Percentiles rank a stretch among this genome's conserved stretches.
These are phyloP conservation scores for Maniola hyperantus DNA, from an alignment of 2,888 invertebrate species.

Conservation along the genomic window DNA sequence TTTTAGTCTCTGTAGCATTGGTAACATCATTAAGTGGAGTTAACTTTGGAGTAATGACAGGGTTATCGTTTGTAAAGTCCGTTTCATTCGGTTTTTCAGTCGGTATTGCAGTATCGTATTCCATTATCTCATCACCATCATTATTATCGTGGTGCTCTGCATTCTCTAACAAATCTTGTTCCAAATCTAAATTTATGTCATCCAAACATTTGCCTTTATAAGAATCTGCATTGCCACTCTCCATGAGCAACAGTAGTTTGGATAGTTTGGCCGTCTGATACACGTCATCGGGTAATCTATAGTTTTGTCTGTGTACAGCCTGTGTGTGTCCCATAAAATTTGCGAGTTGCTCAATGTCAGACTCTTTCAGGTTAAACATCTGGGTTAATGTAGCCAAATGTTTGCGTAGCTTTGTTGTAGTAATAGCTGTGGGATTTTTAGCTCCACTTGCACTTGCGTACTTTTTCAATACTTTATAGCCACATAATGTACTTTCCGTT, in stretches of 20 bases:
- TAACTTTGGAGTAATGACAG: background rate
- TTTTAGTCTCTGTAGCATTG: background rate
- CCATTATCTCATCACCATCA: background rate
- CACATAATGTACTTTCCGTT: too few species aligned
- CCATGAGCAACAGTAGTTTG: background rate
- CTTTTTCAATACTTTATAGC: too few species aligned
- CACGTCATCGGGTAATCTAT: background rate
- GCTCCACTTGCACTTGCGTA: too few species aligned
- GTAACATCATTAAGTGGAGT: background rate
- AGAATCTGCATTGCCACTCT: background rate
- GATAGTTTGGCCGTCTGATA: background rate
- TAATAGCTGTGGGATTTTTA: too few species aligned
- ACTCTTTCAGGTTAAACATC: too few species aligned
- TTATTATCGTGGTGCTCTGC: background rate
- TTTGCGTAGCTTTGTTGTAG: too few species aligned
- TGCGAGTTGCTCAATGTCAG: background rate
- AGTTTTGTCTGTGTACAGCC: slow-evolving; percentile 1
- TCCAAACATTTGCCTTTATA: background rate
- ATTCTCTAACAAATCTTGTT: background rate
- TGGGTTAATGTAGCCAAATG: too few species aligned
- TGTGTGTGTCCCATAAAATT: background rate
- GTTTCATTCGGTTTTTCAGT: background rate
- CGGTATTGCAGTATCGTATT: background rate
- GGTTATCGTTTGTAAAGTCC: background rate
- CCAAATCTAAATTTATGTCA: slow-evolving; percentile 1